Evolutionary conservation across 92 coral and sea anemone genomes (phyloP).

Genomic region (Blastomussa wellsi): DNA sequence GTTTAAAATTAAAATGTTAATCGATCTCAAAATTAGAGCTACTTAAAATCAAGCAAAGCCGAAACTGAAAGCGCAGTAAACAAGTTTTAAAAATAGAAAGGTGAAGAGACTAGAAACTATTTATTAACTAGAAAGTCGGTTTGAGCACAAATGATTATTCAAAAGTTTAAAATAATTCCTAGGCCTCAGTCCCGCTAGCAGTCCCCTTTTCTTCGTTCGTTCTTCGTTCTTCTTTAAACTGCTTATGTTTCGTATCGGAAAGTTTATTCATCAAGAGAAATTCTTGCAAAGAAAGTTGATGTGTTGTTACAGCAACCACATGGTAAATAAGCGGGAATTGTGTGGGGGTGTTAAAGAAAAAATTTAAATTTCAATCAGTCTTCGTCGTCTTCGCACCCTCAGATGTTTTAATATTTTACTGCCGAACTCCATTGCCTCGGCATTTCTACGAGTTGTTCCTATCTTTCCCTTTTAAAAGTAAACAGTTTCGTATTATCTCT

Average conservation of each 20-base stretch:
- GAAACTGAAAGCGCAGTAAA: not conserved
- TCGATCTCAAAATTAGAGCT: not conserved
- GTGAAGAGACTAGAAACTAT: not conserved
- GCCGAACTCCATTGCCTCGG: not conserved
- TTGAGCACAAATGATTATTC: not conserved
- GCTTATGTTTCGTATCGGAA: slow-evolving; percentile 2
- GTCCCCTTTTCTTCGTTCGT: not conserved
- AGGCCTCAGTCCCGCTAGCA: not conserved
- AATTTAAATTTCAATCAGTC: slow-evolving; percentile 22
- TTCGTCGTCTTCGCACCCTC: slow-evolving; percentile 1
- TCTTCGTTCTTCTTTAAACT: slow-evolving; percentile 12
- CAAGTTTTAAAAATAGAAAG: not conserved
- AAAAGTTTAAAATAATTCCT: not conserved
- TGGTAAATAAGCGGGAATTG: slow-evolving; percentile 41
- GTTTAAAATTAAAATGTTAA: slow-evolving; percentile 8
- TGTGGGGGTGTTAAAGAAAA: slow-evolving; percentile 6
- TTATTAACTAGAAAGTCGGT: not conserved
- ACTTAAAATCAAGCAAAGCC: not conserved
- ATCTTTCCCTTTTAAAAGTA: not conserved
- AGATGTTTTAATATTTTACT: not conserved
- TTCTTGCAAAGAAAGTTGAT: slow-evolving; percentile 56
- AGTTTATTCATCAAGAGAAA: slow-evolving; percentile 40
- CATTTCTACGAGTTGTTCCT: too few species aligned
- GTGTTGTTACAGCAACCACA: slow-evolving; percentile 79
- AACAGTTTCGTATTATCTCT: not conserved